phyloP scores from a whole-genome alignment of 2,888 invertebrate genomes.

The Lysandra bellargus region DNA sequence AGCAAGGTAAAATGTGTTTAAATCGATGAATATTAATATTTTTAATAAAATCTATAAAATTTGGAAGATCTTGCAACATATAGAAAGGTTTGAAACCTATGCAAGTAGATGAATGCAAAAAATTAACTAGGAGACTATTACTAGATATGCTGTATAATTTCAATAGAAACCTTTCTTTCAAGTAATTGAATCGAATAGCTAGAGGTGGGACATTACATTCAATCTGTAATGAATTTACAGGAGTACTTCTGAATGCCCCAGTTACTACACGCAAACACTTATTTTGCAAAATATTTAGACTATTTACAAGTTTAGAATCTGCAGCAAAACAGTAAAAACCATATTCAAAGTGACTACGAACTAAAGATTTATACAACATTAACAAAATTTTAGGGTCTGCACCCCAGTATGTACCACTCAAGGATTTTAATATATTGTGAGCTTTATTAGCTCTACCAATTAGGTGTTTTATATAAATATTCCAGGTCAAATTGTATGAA shows the following conservation, averaged over 20 bases:
- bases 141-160: not conserved
- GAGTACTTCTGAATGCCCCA: not conserved
- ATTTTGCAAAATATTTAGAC: conserved; percentile 25
- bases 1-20: too few species aligned
- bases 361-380: conserved; percentile 33
- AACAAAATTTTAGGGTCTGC: conserved; percentile 32
- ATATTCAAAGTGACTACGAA: conserved; percentile 36
- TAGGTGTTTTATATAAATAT: not conserved
- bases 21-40: too few species aligned
- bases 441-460: conserved; percentile 10
- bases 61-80: too few species aligned
- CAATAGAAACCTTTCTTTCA: conserved; percentile 6
- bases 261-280: conserved; percentile 8
- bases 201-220: not conserved
- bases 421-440: conserved; percentile 26
- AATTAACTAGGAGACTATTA: not conserved
- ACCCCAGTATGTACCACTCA: conserved; percentile 22
- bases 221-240: not conserved
- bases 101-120: not conserved
- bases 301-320: conserved; percentile 23
- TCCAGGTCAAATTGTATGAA: not conserved
- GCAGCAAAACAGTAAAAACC: conserved; percentile 34
- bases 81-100: not conserved
- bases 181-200: not conserved
- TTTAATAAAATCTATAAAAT: too few species aligned